Percentiles rank a stretch among this genome's conserved stretches.
phyloP scores from a whole-genome alignment of 2,113 vertebrate species.

The Aptenodytes forsteri region DNA sequence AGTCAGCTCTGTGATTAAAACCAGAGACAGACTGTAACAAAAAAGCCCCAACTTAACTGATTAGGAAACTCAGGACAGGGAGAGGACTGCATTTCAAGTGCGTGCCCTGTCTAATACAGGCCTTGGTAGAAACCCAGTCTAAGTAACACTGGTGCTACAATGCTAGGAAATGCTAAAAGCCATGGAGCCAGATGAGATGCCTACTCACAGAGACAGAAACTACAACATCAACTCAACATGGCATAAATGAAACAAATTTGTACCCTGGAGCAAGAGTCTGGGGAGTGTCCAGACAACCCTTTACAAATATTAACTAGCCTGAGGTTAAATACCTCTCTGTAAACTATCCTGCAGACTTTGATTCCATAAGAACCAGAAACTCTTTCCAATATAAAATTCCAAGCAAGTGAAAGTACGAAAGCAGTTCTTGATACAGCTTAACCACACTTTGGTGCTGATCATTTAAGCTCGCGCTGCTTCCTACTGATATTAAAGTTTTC shows the following conservation, averaged over 20 bases:
- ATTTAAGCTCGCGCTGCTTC: neutral
- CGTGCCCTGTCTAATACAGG: neutral
- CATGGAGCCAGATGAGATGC: neutral
- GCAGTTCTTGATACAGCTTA: neutral
- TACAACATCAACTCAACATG: neutral
- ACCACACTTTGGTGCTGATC: neutral
- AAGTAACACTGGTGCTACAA: neutral
- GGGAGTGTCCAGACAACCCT: conserved; percentile 56
- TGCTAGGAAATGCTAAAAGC: neutral
- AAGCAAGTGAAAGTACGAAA: neutral
- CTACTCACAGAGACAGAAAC: neutral
- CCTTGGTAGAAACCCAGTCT: neutral
- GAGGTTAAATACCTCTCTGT: conserved; percentile 25
- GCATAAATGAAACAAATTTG: conserved; percentile 15
- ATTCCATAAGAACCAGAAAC: neutral
- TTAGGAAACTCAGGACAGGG: neutral
- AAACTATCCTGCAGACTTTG: conserved; percentile 12
- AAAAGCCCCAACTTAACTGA: neutral
- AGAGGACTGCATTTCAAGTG: neutral
- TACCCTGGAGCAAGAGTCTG: conserved; percentile 26
- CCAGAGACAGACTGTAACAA: neutral
- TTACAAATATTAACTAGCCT: conserved; percentile 45
- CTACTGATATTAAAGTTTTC: neutral
- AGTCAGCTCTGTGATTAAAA: neutral
- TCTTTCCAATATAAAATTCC: neutral